Base-by-base conservation (phyloP, 30 jellyfish, hydroid and myxozoan genomes). In the Aurelia aurita region DNA sequence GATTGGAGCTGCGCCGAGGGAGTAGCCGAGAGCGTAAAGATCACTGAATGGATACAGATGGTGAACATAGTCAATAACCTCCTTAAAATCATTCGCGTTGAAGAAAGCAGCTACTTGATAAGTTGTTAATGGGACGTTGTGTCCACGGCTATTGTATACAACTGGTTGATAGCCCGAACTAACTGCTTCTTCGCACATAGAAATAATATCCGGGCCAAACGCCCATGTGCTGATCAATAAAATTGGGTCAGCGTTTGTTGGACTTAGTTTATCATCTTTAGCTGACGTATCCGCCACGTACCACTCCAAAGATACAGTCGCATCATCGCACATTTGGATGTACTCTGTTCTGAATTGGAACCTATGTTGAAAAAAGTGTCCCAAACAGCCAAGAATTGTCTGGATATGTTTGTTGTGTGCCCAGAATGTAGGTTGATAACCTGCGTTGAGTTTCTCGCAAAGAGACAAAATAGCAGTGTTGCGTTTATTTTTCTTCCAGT, bases 391-490 rank as follows among this genome's bases (percentile, higher is more conserved):
- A 2, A 87, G 87, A 26, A 77, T 53, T 46, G 96, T 87, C 64
- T 87, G 96, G 14, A 87, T 65, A 35, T 87, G 90, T 8, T 84
- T 60, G 69, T 68, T 72, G 10, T 61, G 14, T 26, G 96, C 96
- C 96, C 96, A 87, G 65, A 76, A 76, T 23, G 96, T 87, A 28
- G 96, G 96, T 35, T 49, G 81, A 62, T 34, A 87, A 55, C 89
- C 89, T 5, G 79, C 80, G 43, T 77, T 60, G 29, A 87, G 76
- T 28, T 34, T 47, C 31, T 45, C 78, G 72, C 93, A 69, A 58
- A n/a, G 43, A 3, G 80, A 53, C 25, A 84, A 27, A 14, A 84
- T 60, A 4, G 93, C 93, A 21, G 74, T 68, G 82, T 84, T 84
- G 11, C 87, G 93, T 60, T 84, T 84, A 87, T 84, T 84, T 46